These are phyloP conservation scores for Megaptera novaeangliae DNA, from an alignment of 2,113 vertebrate genomes.

Conservation along the genomic window DNA sequence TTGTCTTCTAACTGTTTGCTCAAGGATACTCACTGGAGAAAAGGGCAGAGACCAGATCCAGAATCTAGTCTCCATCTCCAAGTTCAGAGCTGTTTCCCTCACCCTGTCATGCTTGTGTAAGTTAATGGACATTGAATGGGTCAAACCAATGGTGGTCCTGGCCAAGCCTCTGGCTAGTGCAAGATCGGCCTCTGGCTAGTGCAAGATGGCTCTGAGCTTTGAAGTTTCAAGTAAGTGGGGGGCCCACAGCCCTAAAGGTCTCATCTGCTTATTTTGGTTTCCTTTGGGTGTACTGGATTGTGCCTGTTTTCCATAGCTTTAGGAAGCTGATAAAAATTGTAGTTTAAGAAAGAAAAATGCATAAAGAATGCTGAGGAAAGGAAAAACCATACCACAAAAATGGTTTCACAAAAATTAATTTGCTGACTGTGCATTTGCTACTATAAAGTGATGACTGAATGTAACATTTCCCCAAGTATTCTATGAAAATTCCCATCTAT, in stretches of 20 bases:
- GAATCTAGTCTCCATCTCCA: background rate
- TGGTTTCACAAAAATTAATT: background rate
- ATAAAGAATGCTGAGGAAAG: background rate
- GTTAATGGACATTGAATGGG: background rate
- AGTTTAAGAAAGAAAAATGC: background rate
- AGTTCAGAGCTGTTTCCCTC: background rate
- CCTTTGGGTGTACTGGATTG: background rate
- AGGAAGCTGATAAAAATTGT: background rate
- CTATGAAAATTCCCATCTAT: background rate
- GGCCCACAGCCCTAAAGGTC: background rate
- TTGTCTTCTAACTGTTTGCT: background rate
- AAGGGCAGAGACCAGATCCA: background rate
- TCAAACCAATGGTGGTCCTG: background rate
- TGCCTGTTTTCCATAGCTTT: background rate
- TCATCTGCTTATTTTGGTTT: background rate
- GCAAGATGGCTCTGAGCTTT: background rate
- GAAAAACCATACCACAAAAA: background rate
- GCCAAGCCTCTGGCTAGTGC: background rate
- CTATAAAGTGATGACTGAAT: background rate
- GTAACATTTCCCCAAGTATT: background rate
- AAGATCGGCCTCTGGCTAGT: too few relatives aligned
- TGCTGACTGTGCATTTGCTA: background rate
- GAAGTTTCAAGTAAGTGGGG: background rate
- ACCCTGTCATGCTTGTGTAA: accelerated
- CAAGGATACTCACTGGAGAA: background rate